Evolutionary conservation across 2,888 invertebrate genomes (phyloP), one percentile per base, ranked within the genome.

Genomic region (Orthosia gracilis): DNA sequence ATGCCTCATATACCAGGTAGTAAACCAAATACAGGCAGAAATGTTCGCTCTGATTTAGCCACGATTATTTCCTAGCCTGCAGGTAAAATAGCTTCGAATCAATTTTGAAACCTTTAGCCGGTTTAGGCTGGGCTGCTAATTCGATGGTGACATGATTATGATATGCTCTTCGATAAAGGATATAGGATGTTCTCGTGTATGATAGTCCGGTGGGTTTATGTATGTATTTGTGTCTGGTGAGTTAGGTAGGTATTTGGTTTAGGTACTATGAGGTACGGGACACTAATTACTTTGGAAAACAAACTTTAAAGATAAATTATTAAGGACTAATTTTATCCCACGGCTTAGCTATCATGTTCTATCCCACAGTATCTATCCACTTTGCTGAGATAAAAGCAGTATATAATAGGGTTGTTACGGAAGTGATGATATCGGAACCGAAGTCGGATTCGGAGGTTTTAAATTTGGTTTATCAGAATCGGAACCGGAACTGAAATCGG

Each of bases 1-100:
- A 21, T 12, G 21, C 21, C 17, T 52, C n/a, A 62, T 76, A 57
- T 49, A 55, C 49, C 47, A 54, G 52, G 18, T 23, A 61, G 50
- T n/a, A 59, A 69, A 45, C 52, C 40, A 65, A 66, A 78, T 69
- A 59, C 50, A 54, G 72, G 15, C 26, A 3, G 18, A 66, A 66
- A 69, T 26, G 17, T 12, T 49, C 23, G n/a, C 52, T 69, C 17
- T 64, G 26, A 83, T 76, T 66, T 71, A 68, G 12, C n/a, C 61
- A 9, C 21, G 50, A 71, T 71, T 73, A 83, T 77, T 72, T 69
- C 72, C 15, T 59, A 74, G 67, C 65, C 54, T 70, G 12, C 3
- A 78, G 66, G 62, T 50, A 61, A 67, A 75, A 71, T 62, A 49
- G 26, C 50, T 61, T 47, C 61, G 81, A 72, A 81, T 74, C 67